Conservation (phyloP, 1,140 invertebrate genomes). For the Spodoptera frugiperda region DNA sequence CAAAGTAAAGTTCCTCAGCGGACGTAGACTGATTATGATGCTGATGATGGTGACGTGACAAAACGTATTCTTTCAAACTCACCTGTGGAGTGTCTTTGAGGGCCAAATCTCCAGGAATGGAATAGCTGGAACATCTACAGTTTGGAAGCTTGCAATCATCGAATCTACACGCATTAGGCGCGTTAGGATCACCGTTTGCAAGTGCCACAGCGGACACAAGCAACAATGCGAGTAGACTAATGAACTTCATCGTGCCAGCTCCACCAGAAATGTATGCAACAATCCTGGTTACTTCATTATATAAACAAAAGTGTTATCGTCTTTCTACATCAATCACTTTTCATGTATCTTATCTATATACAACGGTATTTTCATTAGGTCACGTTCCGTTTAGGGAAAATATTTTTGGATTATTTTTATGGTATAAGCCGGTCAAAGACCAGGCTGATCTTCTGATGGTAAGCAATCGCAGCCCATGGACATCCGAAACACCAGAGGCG, state of each 20-base stretch:
- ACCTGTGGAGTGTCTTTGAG: constrained; percentile 83
- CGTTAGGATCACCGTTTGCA: constrained; percentile 50
- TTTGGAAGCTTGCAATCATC: constrained; percentile 71
- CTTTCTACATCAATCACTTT: background rate
- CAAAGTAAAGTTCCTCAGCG: too few relatives aligned
- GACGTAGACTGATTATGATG: too few relatives aligned
- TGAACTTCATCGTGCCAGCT: background rate
- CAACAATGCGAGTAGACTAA: constrained; percentile 2
- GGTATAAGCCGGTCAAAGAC: too few relatives aligned
- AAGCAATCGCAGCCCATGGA: too few relatives aligned
- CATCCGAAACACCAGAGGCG: too few relatives aligned
- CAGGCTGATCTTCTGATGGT: too few relatives aligned
- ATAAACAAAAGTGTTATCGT: constrained; percentile 5
- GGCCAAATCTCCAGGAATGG: constrained; percentile 77
- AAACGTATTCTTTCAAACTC: background rate
- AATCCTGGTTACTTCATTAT: background rate
- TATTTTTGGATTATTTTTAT: too few relatives aligned
- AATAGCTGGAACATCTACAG: constrained; percentile 83
- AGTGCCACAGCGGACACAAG: constrained; percentile 38
- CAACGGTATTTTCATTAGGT: background rate
- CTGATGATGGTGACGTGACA: too few relatives aligned
- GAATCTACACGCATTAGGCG: too few relatives aligned
- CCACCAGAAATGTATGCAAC: background rate
- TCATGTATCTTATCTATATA: constrained; percentile 29
- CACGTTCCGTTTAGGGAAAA: background rate